Percentiles rank a stretch among this genome's conserved stretches.
Evolutionary conservation across 2,113 vertebrate genomes (phyloP).

Genomic region (Labeo catla): DNA sequence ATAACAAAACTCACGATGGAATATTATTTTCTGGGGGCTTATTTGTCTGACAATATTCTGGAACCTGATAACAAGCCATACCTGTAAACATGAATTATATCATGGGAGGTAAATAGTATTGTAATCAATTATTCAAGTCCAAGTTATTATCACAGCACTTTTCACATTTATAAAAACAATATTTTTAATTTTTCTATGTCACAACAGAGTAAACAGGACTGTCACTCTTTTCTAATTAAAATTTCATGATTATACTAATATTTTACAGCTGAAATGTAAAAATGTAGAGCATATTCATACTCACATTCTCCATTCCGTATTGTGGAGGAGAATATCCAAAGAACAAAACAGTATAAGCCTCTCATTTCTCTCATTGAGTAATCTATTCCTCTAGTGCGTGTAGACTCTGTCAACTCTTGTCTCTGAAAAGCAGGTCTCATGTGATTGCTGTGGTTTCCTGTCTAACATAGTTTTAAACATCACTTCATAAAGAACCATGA

Average conservation of each 20-base stretch:
- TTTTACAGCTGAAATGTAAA: not conserved
- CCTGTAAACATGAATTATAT: not conserved
- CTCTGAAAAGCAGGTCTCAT: not conserved
- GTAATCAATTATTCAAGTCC: not conserved
- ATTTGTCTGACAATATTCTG: too few species aligned
- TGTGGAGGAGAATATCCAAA: too few species aligned
- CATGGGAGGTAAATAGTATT: not conserved
- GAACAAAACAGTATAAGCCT: not conserved
- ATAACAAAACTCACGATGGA: not conserved
- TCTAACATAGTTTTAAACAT: not conserved
- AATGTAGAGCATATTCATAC: not conserved
- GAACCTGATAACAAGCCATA: not conserved
- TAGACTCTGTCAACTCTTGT: not conserved
- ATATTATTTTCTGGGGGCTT: not conserved
- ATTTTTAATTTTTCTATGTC: too few species aligned
- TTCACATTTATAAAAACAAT: too few species aligned
- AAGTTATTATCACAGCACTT: not conserved
- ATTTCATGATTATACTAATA: not conserved
- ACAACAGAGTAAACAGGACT: too few species aligned
- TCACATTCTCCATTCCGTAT: too few species aligned
- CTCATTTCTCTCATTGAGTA: not conserved
- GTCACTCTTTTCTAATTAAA: not conserved
- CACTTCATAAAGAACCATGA: not conserved
- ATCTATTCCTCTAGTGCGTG: not conserved
- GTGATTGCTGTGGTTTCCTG: slow-evolving; percentile 30